Evolutionary conservation across 2,888 invertebrate genomes (phyloP).

Genomic region (Drosophila melanocephala): DNA sequence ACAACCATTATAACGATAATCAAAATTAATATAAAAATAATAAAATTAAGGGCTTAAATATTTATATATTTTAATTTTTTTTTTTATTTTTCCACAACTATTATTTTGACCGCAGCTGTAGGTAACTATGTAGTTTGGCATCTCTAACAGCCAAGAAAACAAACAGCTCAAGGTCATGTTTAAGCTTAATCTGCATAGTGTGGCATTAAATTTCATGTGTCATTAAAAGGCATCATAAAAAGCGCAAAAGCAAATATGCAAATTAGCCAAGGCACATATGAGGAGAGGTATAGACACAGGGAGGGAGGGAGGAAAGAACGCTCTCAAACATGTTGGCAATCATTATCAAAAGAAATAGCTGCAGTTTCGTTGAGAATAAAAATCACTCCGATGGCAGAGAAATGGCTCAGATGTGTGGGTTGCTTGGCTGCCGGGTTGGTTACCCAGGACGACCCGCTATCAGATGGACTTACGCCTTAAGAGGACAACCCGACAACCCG

Average conservation of each 20-base stretch:
- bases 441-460: conserved; percentile 48
- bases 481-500: conserved; percentile 26
- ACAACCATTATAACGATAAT: neutral
- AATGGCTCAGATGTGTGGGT: conserved; percentile 33
- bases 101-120: neutral
- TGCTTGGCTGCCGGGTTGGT: conserved; percentile 42
- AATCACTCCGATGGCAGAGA: conserved; percentile 58
- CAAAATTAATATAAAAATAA: neutral
- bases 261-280: conserved; percentile 17
- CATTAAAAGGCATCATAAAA: conserved; percentile 67
- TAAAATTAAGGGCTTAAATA: accelerated
- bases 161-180: conserved; percentile 58
- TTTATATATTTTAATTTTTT: neutral
- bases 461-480: conserved; percentile 51
- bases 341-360: conserved; percentile 56
- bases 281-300: conserved; percentile 3
- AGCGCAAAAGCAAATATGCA: conserved; percentile 45
- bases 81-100: neutral
- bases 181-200: conserved; percentile 26
- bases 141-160: conserved; percentile 1
- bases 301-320: neutral
- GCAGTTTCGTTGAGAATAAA: conserved; percentile 50
- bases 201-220: conserved; percentile 62
- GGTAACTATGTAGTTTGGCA: neutral
- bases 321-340: conserved; percentile 42